Conservation (phyloP, 2,888 invertebrate species). For the Cosmorhoe ocellata region DNA sequence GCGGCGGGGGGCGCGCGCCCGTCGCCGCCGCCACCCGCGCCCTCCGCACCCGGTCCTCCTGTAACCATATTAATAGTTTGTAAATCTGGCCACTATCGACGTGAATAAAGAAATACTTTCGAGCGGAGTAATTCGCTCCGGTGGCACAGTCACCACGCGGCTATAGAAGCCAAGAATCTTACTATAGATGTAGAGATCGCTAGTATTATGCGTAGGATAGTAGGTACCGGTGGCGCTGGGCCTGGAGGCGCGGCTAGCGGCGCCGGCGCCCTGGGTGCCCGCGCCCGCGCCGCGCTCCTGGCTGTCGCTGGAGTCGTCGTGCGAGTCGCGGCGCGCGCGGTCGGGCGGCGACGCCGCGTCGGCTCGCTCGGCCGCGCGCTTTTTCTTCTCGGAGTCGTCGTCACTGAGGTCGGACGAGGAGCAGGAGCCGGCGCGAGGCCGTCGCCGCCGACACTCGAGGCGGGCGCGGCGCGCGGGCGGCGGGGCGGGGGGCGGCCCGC, state of each 20-base stretch:
- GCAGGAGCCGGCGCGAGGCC: conserved; percentile 87
- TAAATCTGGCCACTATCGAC: no score
- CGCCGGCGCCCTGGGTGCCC: conserved; percentile 45
- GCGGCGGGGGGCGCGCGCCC: conserved; percentile 41
- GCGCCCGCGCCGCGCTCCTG: conserved; percentile 88
- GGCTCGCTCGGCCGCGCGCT: conserved; percentile 86
- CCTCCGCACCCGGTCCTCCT: conserved; percentile 9
- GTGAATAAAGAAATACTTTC: no score
- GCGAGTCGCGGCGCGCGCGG: conserved; percentile 88
- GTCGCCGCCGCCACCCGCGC: conserved; percentile 41
- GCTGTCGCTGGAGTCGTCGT: conserved; percentile 93
- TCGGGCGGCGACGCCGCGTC: conserved; percentile 83
- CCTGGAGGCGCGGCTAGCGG: neutral
- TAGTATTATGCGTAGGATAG: no score
- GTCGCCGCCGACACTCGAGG: conserved; percentile 63
- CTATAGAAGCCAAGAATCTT: no score
- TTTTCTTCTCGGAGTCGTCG: conserved; percentile 93
- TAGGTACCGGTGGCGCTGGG: conserved; percentile 5
- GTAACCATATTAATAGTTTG: no score
- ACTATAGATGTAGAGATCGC: no score
- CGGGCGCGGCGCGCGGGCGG: conserved; percentile 64
- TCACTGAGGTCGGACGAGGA: conserved; percentile 97
- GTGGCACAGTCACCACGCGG: no score
- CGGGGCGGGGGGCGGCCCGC: conserved; percentile 57
- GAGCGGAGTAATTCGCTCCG: no score